Conservation (phyloP, 2,888 invertebrate species). For the Tenthredo mesomela region DNA sequence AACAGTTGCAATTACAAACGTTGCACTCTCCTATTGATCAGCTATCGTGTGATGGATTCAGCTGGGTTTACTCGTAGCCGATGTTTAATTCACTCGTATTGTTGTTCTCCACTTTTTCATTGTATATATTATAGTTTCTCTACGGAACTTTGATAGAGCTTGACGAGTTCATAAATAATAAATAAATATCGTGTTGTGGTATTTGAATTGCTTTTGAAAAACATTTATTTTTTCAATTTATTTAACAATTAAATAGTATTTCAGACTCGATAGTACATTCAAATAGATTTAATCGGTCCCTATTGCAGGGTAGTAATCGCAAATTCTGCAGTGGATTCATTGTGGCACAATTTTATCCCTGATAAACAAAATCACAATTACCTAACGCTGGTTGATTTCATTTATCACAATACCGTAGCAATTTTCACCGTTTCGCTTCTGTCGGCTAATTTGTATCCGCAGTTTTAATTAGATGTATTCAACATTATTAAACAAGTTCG, state of each 20-base stretch:
- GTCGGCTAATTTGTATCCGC: conserved; percentile 27
- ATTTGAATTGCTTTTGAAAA: conserved; percentile 9
- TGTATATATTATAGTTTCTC: too few species aligned
- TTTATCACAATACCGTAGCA: conserved; percentile 27
- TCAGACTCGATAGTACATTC: not conserved
- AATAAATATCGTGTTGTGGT: not conserved
- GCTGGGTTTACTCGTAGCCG: conserved; percentile 45
- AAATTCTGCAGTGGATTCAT: conserved; percentile 24
- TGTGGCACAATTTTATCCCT: conserved; percentile 18
- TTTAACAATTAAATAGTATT: conserved; percentile 4
- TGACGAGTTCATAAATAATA: conserved; percentile 13
- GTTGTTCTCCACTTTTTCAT: conserved; percentile 30
- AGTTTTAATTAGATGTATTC: conserved; percentile 33
- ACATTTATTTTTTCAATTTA: not conserved
- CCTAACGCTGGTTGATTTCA: conserved; percentile 30
- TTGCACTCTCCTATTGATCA: conserved; percentile 47
- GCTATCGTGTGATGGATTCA: conserved; percentile 46
- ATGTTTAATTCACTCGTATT: conserved; percentile 43
- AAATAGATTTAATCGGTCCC: not conserved
- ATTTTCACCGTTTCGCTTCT: conserved; percentile 40
- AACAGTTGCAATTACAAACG: conserved; percentile 51
- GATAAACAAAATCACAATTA: conserved; percentile 44
- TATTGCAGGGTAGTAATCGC: not conserved
- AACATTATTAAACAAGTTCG: conserved; percentile 13
- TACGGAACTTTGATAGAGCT: conserved; percentile 10